Conservation (phyloP, 2,113 vertebrate species). For the Anser brachyrhynchus region DNA sequence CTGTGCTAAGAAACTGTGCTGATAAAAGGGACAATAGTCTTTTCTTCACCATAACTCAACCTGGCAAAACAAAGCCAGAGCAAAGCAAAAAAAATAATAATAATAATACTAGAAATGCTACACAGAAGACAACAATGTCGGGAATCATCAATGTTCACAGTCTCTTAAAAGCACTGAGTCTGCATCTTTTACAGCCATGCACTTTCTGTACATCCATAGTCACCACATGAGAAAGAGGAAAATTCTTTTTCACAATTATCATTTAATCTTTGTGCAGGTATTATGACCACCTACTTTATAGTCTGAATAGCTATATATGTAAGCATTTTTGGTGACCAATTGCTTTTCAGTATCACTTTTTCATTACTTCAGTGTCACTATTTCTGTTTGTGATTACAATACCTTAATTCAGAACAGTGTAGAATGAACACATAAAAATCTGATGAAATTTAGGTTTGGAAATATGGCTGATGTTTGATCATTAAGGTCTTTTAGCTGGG, state of each 20-base stretch:
- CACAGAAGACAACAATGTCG: background rate
- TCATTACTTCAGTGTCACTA: background rate
- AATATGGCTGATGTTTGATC: background rate
- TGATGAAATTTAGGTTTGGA: background rate
- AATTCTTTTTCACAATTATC: background rate
- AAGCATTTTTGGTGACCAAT: background rate
- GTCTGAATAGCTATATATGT: background rate
- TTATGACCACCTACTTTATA: background rate
- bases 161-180: background rate
- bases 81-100: background rate
- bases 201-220: background rate
- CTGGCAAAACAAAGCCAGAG: background rate
- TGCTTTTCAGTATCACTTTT: background rate
- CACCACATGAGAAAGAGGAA: background rate
- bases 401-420: background rate
- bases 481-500: background rate
- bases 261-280: background rate
- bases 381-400: background rate
- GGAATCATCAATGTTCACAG: fast-evolving
- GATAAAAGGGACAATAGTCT: background rate
- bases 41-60: background rate
- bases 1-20: background rate
- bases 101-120: background rate
- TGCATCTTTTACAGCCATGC: background rate
- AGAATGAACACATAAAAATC: background rate